Evolutionary conservation across 1,140 invertebrate species (phyloP), one percentile per base, ranked within the genome.

Genomic region (Drosophila burlai): DNA sequence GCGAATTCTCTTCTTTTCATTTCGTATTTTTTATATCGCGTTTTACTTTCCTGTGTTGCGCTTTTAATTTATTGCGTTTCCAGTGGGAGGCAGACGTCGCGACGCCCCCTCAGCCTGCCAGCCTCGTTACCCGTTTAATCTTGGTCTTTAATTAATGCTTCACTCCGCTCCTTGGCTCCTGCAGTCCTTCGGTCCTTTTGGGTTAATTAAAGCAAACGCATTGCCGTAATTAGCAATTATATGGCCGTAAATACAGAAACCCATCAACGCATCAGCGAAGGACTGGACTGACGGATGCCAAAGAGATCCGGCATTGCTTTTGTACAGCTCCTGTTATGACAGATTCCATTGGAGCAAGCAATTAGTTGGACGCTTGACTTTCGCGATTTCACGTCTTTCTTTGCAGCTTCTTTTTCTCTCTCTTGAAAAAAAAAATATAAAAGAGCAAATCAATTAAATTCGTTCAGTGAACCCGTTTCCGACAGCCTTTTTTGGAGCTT

Each of bases 31-130:
- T 72, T 72, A 45, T 62, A 52, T 43, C 31, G 45, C 29, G 4
- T 45, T 76, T 77, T 77, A 29, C 52, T 64, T 50, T 55, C 59
- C 57, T 63, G 66, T 42, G 69, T 49, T 54, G 72, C 60, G 36
- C 49, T 66, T 62, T 83, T 81, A 84, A 87, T 87, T 87, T 84
- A 89, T 78, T 75, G 59, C 77, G 58, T 83, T 86, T 87, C 80
- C 83, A 83, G 59, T 75, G 68, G 66, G 26, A 34, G 16, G 46
- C 13, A 29, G 24, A n/a, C 10, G n/a, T 18, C 42, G 10, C 7
- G 24, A 26, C 15, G 29, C 50, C 50, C 15, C 47, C 47, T 47
- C 26, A 29, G 9, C 46, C 46, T 15, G 46, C n/a, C 50, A 36
- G 52, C 54, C 52, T 40, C 61, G 55, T 55, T 77, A 42, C 42